Conservation (phyloP, 2,113 vertebrate genomes). For the Herpetotheres cachinnans region DNA sequence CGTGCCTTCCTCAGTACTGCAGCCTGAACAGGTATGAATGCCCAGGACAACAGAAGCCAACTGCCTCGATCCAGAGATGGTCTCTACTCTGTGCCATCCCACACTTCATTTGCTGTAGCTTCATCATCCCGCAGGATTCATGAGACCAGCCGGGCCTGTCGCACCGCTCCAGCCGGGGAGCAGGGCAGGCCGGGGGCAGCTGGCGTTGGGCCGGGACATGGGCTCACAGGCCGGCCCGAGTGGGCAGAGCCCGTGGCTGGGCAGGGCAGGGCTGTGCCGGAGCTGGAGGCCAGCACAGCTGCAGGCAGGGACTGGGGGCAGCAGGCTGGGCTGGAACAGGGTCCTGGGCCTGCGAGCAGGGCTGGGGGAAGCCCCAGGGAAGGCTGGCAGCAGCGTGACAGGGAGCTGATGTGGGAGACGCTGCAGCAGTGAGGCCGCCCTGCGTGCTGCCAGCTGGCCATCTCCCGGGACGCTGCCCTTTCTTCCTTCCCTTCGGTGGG, state of each 20-base stretch:
- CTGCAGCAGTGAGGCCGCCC: rapidly evolving
- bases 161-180: background rate
- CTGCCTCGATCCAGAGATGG: background rate
- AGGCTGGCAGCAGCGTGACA: background rate
- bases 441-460: background rate
- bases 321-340: background rate
- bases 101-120: background rate
- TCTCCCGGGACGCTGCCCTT: background rate
- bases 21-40: background rate
- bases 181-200: rapidly evolving
- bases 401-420: rapidly evolving
- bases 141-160: background rate
- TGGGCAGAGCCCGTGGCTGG: no score
- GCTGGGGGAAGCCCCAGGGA: background rate
- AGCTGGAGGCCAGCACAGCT: background rate
- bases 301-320: background rate
- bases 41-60: background rate
- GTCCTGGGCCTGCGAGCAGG: background rate
- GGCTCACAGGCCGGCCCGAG: rapidly evolving
- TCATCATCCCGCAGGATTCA: background rate
- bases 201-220: no score
- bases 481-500: background rate
- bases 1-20: background rate
- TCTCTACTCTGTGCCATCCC: background rate
- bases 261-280: background rate